Conservation (phyloP, 2,113 vertebrate genomes). For the Formicarius rufipectus region DNA sequence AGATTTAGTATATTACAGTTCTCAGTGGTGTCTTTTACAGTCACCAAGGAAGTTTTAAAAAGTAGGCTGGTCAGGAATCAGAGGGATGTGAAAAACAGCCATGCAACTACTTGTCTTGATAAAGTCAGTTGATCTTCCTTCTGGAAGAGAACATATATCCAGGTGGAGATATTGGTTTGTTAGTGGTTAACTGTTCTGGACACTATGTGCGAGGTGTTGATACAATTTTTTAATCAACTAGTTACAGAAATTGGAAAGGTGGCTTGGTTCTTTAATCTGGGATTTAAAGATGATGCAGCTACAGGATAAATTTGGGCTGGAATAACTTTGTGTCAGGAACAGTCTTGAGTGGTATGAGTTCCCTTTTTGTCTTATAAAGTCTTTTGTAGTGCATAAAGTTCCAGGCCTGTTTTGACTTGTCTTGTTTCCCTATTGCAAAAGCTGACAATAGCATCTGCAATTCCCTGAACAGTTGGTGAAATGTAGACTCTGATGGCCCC, state of each 20-base stretch:
- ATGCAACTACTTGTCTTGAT: not conserved
- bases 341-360: not conserved
- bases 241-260: not conserved
- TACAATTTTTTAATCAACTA: not conserved
- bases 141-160: not conserved
- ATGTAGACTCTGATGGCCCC: not conserved
- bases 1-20: not conserved
- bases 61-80: not conserved
- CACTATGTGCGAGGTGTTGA: not conserved
- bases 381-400: not conserved
- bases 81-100: not conserved
- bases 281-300: not conserved
- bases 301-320: not conserved
- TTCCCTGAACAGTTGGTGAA: not conserved
- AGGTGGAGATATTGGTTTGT: not conserved
- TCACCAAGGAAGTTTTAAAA: not conserved
- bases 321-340: not conserved
- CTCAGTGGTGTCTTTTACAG: not conserved
- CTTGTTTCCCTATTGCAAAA: not conserved
- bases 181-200: not conserved
- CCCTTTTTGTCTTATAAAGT: not conserved
- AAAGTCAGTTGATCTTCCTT: not conserved
- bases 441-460: not conserved
- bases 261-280: not conserved
- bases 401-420: not conserved